A percentile compares a stretch with the other conserved stretches of the same genome.
These are phyloP conservation scores for Branchellion lobata DNA, from an alignment of 2,888 invertebrate species.

Conservation along the genomic window DNA sequence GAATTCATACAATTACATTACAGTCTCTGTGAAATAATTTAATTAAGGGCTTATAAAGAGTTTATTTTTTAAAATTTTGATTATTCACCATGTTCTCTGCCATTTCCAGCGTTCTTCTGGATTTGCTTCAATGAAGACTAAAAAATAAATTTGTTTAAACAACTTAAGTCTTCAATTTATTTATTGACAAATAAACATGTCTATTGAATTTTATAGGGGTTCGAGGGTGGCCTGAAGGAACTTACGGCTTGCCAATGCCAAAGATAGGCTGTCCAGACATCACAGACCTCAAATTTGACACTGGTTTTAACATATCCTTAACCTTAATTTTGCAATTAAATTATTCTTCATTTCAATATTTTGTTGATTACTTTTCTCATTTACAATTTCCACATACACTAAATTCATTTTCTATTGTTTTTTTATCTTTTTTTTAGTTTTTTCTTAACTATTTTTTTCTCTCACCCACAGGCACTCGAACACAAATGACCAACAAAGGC, in stretches of 20 bases:
- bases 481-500: conserved; percentile 50
- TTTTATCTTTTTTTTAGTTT: no score
- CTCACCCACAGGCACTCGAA: conserved; percentile 39
- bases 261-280: conserved; percentile 50
- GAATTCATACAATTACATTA: no score
- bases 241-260: conserved; percentile 53
- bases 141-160: background rate
- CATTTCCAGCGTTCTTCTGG: background rate
- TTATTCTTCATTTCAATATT: no score
- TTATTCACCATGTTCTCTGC: background rate
- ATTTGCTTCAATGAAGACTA: background rate
- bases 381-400: no score
- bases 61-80: no score
- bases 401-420: background rate
- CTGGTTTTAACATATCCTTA: no score
- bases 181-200: no score
- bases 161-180: background rate
- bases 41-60: no score
- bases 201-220: no score
- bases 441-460: no score
- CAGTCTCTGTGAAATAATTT: no score
- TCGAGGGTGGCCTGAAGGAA: conserved; percentile 52
- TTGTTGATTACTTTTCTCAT: no score
- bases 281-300: conserved; percentile 47
- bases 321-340: background rate